Conservation (phyloP, 2,113 vertebrate genomes). For the Argyrosomus japonicus region DNA sequence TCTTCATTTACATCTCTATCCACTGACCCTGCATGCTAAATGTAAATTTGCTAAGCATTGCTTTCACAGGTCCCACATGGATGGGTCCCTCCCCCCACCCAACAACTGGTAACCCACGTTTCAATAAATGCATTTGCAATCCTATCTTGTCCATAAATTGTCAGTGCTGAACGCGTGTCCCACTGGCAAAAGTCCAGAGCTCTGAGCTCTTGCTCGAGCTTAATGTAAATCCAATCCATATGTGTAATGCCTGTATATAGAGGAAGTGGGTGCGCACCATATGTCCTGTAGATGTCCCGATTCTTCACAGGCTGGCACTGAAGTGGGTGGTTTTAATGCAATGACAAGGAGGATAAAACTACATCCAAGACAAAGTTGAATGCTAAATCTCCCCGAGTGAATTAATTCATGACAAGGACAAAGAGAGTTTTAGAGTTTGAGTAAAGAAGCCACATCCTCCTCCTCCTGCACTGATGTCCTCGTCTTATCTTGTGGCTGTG, state of each 20-base stretch:
- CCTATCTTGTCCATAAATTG: slow-evolving; percentile 18
- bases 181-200: slow-evolving; percentile 43
- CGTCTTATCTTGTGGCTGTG: background rate
- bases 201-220: slow-evolving; percentile 38
- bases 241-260: slow-evolving; percentile 66
- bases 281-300: slow-evolving; percentile 64
- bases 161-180: background rate
- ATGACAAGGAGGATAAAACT: slow-evolving; percentile 61
- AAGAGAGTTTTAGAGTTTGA: background rate
- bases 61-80: background rate
- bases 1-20: slow-evolving; percentile 11
- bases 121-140: slow-evolving; percentile 13
- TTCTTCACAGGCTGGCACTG: slow-evolving; percentile 69
- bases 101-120: slow-evolving; percentile 1
- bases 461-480: background rate
- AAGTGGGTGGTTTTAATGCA: slow-evolving; percentile 65
- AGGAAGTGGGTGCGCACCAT: slow-evolving; percentile 59
- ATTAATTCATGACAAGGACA: slow-evolving; percentile 2
- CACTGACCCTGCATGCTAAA: slow-evolving; percentile 6
- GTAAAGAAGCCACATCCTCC: too few species aligned
- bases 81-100: background rate
- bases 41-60: slow-evolving; percentile 7
- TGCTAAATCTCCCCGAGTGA: slow-evolving; percentile 13
- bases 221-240: slow-evolving; percentile 66
- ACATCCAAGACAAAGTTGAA: slow-evolving; percentile 26